Conservation (phyloP, 2,888 invertebrate genomes). For the Syritta pipiens region DNA sequence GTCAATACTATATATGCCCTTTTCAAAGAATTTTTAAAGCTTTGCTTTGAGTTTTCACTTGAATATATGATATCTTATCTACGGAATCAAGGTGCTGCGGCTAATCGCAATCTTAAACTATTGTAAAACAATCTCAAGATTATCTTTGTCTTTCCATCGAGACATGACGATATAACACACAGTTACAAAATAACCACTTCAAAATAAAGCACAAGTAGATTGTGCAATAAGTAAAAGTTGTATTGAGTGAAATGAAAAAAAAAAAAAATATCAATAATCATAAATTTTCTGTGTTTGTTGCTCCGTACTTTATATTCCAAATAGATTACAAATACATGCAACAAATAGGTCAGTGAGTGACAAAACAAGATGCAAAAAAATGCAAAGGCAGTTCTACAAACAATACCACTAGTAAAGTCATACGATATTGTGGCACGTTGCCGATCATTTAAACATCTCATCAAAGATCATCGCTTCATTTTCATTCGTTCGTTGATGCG, state of each 20-base stretch:
- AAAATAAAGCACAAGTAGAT: not conserved
- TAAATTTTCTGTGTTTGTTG: too few species aligned
- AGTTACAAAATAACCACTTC: not conserved
- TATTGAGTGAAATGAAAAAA: not conserved
- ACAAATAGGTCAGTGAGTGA: constrained; percentile 7
- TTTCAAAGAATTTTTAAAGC: not conserved
- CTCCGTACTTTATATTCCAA: too few species aligned
- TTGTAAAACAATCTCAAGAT: not conserved
- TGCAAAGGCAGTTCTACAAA: constrained; percentile 15
- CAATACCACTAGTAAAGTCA: constrained; percentile 2
- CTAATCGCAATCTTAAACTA: constrained; percentile 13
- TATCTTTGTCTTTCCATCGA: not conserved
- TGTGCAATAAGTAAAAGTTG: not conserved
- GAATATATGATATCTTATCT: constrained; percentile 29
- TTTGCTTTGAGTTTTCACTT: not conserved
- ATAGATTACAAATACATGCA: not conserved
- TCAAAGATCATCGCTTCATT: constrained; percentile 41
- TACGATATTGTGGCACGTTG: constrained; percentile 17
- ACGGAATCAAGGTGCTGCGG: constrained; percentile 2
- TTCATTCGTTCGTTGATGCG: constrained; percentile 34
- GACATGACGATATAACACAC: not conserved
- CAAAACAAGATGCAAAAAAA: constrained; percentile 1
- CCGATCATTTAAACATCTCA: not conserved
- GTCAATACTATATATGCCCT: too few species aligned
- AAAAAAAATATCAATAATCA: too few species aligned